Conservation (phyloP, 2,888 invertebrate genomes). For the Bimastos eiseni region DNA sequence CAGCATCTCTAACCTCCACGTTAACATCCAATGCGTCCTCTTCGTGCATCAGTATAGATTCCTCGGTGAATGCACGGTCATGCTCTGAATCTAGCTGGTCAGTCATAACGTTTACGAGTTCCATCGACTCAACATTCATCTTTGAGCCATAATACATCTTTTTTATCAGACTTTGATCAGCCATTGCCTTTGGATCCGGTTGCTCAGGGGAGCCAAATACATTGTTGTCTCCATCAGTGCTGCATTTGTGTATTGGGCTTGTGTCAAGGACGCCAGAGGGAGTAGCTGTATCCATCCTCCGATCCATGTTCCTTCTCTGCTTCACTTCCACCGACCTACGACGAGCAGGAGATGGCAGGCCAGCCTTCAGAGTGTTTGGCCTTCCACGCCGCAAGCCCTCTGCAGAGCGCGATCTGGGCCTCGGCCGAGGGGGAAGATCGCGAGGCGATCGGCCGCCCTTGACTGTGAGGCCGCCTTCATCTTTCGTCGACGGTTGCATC, state of each 20-base stretch:
- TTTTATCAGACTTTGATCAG: neutral
- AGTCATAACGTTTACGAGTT: neutral
- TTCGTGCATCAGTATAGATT: conserved; percentile 35
- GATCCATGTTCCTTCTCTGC: neutral
- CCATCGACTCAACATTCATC: neutral
- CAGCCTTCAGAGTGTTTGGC: conserved; percentile 53
- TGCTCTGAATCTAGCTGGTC: conserved; percentile 32
- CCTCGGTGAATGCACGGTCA: conserved; percentile 42
- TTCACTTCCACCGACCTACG: conserved; percentile 4
- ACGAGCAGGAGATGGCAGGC: conserved; percentile 43
- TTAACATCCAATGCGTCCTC: neutral
- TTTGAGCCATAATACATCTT: neutral
- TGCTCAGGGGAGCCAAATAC: neutral
- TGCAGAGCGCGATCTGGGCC: neutral
- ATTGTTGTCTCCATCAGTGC: neutral
- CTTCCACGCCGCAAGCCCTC: conserved; percentile 46
- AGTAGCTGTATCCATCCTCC: neutral
- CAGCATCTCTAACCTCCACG: neutral
- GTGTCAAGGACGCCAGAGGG: conserved; percentile 36
- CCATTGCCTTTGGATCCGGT: neutral
- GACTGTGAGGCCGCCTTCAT: neutral
- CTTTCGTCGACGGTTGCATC: conserved; percentile 2
- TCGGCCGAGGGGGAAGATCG: neutral
- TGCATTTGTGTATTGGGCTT: conserved; percentile 38
- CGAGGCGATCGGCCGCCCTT: neutral